phyloP scores from a whole-genome alignment of 2,888 invertebrate species.

The Mythimna loreyi region DNA sequence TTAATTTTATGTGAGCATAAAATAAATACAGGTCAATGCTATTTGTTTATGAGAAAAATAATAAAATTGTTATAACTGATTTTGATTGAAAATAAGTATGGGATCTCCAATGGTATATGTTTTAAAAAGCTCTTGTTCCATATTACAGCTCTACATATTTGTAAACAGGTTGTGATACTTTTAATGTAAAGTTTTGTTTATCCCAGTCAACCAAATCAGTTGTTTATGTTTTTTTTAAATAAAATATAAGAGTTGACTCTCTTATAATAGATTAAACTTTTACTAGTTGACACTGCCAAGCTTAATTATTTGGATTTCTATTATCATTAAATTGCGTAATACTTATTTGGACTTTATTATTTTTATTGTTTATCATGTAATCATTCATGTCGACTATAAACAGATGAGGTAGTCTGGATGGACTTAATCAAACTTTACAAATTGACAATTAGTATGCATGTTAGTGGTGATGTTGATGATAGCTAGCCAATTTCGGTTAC shows the following conservation, averaged over 20 bases:
- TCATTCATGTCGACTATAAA: too few species aligned
- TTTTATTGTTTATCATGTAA: too few species aligned
- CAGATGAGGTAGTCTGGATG: too few species aligned
- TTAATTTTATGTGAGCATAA: background rate
- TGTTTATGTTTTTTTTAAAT: too few species aligned
- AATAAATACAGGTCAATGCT: background rate
- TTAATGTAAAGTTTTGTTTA: too few species aligned
- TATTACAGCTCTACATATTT: background rate
- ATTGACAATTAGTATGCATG: background rate
- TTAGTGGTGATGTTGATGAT: too few species aligned
- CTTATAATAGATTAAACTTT: background rate
- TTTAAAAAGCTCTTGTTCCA: too few species aligned
- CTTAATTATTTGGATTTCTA: too few species aligned
- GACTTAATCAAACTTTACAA: background rate
- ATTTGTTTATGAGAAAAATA: background rate
- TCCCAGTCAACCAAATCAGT: background rate
- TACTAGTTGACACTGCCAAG: background rate
- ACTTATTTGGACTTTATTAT: too few species aligned
- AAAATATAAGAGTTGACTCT: too few species aligned
- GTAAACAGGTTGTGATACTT: background rate
- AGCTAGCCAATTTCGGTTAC: too few species aligned
- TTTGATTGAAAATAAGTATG: background rate
- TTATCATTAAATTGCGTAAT: background rate
- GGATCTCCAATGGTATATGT: background rate
- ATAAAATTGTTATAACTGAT: background rate